Evolutionary conservation across 2,888 invertebrate genomes (phyloP).

Genomic region (Drosophila pseudotalamancana): DNA sequence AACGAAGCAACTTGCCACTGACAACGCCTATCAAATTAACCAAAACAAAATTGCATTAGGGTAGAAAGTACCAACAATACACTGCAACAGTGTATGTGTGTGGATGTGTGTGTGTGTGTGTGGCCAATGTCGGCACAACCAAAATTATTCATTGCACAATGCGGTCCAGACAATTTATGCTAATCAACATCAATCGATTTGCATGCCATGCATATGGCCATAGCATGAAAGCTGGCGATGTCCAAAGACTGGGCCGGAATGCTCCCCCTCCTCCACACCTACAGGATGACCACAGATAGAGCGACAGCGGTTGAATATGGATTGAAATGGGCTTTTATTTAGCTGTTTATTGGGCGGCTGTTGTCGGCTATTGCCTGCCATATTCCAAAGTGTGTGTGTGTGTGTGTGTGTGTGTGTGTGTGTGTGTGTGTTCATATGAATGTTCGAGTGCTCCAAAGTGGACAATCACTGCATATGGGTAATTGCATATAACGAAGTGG

Average conservation of each 20-base stretch:
- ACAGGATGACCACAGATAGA: background rate
- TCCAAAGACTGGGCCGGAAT: background rate
- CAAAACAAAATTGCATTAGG: constrained; percentile 78
- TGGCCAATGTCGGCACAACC: constrained; percentile 45
- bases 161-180: constrained; percentile 83
- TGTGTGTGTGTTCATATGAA: constrained; percentile 29
- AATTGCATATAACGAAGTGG: constrained; percentile 57
- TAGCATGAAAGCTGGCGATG: constrained; percentile 51
- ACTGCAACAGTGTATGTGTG: constrained; percentile 1
- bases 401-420: constrained; percentile 28
- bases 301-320: background rate
- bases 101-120: background rate
- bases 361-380: constrained; percentile 21
- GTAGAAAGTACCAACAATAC: constrained; percentile 43
- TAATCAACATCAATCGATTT: constrained; percentile 82
- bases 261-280: no score
- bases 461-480: constrained; percentile 71
- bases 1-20: constrained; percentile 61
- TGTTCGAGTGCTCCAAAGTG: constrained; percentile 57
- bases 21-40: constrained; percentile 79
- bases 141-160: constrained; percentile 79
- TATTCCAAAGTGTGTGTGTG: constrained; percentile 27
- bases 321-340: constrained; percentile 22
- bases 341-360: constrained; percentile 70
- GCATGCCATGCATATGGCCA: constrained; percentile 60